Percentiles rank a stretch among this genome's conserved stretches.
Evolutionary conservation across 2,113 vertebrate genomes (phyloP).

Genomic region (Ammospiza caudacuta): DNA sequence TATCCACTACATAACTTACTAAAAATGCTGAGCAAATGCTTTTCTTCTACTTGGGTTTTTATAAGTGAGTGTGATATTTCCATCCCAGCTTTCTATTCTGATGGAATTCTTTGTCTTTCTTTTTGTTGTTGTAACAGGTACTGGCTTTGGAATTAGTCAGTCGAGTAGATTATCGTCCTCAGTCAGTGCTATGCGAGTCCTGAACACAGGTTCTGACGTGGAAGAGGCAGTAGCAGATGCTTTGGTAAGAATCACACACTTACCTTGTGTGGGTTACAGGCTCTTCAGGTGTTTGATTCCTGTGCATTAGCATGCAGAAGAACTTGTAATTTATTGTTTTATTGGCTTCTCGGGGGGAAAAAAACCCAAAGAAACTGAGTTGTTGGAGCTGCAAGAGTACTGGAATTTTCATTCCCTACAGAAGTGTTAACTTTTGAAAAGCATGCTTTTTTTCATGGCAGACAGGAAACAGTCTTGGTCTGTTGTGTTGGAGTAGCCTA

Average conservation of each 20-base stretch:
- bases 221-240: conserved; percentile 97
- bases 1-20: not conserved
- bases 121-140: conserved; percentile 74
- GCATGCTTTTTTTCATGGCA: accelerated
- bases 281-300: not conserved
- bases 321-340: not conserved
- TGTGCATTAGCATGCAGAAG: not conserved
- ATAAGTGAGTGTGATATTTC: not conserved
- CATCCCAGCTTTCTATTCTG: not conserved
- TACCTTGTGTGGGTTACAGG: not conserved
- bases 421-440: not conserved
- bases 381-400: not conserved
- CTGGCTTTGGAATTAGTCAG: conserved; percentile 89
- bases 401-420: not conserved
- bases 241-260: conserved; percentile 79
- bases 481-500: not conserved
- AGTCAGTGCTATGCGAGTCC: conserved; percentile 94
- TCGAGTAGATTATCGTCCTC: conserved; percentile 92
- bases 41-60: conserved; percentile 64
- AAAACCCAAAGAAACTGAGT: not conserved
- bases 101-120: not conserved
- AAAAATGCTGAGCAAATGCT: not conserved
- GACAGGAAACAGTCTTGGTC: not conserved
- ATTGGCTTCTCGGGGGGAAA: not conserved
- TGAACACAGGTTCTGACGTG: conserved; percentile 94